phyloP scores from a whole-genome alignment of 2,888 invertebrate genomes.

The Aphrophora alni region DNA sequence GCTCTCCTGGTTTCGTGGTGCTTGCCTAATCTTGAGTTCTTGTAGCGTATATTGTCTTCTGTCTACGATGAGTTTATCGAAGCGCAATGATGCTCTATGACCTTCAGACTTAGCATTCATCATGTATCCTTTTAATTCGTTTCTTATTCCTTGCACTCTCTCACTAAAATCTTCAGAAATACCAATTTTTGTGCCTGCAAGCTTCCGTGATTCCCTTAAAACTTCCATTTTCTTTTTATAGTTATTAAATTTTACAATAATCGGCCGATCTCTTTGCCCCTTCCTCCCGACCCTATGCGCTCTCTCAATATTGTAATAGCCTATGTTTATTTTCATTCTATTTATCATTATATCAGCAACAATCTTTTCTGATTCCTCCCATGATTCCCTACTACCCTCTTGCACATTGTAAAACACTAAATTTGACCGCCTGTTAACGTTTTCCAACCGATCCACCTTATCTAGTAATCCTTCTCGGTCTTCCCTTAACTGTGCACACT shows the following conservation, averaged over 20 bases:
- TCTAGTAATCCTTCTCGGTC: background rate
- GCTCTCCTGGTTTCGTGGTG: too few relatives aligned
- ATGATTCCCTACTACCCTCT: background rate
- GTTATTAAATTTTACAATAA: background rate
- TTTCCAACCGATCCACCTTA: background rate
- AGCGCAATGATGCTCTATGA: background rate
- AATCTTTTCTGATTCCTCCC: background rate
- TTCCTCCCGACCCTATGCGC: background rate
- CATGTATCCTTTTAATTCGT: background rate
- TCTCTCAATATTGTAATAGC: slow-evolving; percentile 4
- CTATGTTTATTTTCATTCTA: background rate
- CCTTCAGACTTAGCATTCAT: background rate
- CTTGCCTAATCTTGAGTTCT: background rate
- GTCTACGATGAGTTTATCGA: background rate
- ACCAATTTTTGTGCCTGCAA: background rate
- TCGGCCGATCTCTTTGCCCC: slow-evolving; percentile 2
- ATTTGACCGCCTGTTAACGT: background rate
- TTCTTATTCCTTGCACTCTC: background rate
- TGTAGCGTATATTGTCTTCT: background rate
- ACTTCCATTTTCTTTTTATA: slow-evolving; percentile 13
- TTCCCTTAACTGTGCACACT: background rate
- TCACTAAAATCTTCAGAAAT: background rate
- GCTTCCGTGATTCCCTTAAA: background rate
- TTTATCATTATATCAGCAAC: background rate
- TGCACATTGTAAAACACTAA: background rate